Conservation (phyloP, 1,140 invertebrate genomes). For the Trichoplusia ni region DNA sequence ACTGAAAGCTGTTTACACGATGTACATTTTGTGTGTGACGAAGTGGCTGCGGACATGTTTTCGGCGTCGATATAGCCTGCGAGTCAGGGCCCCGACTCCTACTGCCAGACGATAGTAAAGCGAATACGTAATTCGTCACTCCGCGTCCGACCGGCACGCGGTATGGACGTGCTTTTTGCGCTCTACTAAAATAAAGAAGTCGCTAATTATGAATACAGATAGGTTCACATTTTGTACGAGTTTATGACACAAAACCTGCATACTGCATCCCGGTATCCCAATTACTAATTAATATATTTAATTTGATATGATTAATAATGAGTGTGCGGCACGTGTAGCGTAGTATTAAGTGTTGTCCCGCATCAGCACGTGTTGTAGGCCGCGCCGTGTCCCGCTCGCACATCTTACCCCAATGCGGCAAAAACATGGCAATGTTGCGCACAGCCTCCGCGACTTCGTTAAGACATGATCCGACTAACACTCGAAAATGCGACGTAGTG, state of each 20-base stretch:
- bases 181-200: conserved; percentile 16
- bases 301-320: not conserved
- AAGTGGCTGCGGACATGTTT: conserved; percentile 22
- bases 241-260: not conserved
- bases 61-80: conserved; percentile 34
- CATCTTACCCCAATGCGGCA: conserved; percentile 62
- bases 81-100: conserved; percentile 25
- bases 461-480: conserved; percentile 23
- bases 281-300: not conserved
- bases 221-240: not conserved
- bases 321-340: conserved; percentile 13
- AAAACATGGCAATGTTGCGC: conserved; percentile 53
- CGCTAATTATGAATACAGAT: not conserved
- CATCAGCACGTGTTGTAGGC: conserved; percentile 15
- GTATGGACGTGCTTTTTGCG: not conserved
- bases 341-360: conserved; percentile 16
- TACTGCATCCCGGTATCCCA: no score
- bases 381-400: conserved; percentile 44
- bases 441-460: conserved; percentile 44
- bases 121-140: conserved; percentile 47
- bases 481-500: not conserved
- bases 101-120: conserved; percentile 37
- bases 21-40: conserved; percentile 39
- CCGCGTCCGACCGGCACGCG: conserved; percentile 35
- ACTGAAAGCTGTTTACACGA: conserved; percentile 40